Evolutionary conservation across 2,888 invertebrate species (phyloP).

Genomic region (Cephus pulcher): DNA sequence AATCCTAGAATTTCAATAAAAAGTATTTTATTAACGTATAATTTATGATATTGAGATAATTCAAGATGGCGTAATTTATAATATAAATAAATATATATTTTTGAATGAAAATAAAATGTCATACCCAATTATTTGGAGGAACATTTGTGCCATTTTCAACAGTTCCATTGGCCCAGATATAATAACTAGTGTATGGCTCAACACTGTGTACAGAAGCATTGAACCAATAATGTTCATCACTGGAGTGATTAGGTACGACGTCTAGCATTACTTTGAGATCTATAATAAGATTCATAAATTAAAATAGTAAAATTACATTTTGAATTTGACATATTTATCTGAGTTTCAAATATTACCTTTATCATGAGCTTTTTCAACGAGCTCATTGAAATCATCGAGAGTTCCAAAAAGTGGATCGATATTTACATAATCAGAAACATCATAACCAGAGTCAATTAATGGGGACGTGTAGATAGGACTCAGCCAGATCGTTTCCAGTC

Average conservation of each 20-base stretch:
- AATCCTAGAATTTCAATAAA: too few relatives aligned
- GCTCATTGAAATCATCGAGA: conserved; percentile 40
- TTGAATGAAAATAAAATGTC: not conserved
- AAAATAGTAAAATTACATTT: not conserved
- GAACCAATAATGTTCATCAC: conserved; percentile 54
- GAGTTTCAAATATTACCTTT: conserved; percentile 35
- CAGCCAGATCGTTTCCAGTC: conserved; percentile 48
- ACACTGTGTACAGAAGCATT: conserved; percentile 32
- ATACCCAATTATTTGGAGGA: conserved; percentile 85
- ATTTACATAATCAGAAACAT: conserved; percentile 43
- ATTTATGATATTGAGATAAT: too few relatives aligned
- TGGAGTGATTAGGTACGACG: conserved; percentile 57
- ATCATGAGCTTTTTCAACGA: conserved; percentile 41
- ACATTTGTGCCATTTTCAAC: conserved; percentile 58
- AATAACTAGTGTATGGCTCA: conserved; percentile 45
- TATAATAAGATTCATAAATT: conserved; percentile 22
- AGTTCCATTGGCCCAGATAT: conserved; percentile 51
- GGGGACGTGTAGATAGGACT: conserved; percentile 51
- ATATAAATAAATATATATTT: not conserved
- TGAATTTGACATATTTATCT: not conserved
- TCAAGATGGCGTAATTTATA: not conserved
- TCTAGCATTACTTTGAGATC: conserved; percentile 56
- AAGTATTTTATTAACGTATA: too few relatives aligned
- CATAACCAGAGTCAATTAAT: conserved; percentile 45
- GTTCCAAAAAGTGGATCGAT: conserved; percentile 46